Percentiles rank a stretch among this genome's conserved stretches.
Evolutionary conservation across 2,113 vertebrate genomes (phyloP).

Genomic region (Felis chaus): DNA sequence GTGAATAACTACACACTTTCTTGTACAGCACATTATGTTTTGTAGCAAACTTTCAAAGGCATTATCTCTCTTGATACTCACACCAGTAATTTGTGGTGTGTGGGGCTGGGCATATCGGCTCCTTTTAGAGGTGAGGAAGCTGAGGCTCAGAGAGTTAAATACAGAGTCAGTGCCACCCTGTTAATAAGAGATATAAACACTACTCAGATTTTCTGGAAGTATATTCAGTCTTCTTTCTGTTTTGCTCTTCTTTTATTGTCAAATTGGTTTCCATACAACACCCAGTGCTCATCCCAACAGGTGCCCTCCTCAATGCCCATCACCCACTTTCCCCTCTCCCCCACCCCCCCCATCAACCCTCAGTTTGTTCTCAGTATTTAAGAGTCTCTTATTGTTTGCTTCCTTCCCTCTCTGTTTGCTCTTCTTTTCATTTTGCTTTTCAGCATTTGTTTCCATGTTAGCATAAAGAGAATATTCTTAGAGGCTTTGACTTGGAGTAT

Average conservation of each 20-base stretch:
- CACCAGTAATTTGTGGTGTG: background rate
- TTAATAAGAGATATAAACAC: background rate
- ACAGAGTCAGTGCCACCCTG: background rate
- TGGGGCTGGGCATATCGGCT: background rate
- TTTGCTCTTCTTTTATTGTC: background rate
- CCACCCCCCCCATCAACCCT: too few species aligned
- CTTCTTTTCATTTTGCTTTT: background rate
- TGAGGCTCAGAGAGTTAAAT: background rate
- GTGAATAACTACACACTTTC: conserved; percentile 68
- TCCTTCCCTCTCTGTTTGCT: background rate
- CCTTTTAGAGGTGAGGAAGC: background rate
- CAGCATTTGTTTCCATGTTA: background rate
- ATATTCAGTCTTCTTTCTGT: background rate
- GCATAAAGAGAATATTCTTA: background rate
- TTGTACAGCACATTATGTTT: background rate
- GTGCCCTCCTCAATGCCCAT: too few species aligned
- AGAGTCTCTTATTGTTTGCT: too few species aligned
- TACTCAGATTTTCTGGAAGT: background rate
- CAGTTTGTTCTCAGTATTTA: too few species aligned
- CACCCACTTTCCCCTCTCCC: too few species aligned
- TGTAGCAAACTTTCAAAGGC: background rate
- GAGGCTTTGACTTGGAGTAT: background rate
- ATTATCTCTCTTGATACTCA: background rate
- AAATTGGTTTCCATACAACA: too few species aligned
- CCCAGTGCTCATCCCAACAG: too few species aligned